Base-by-base conservation (phyloP, 23 tunicate species). In the Trididemnum nubilum region DNA sequence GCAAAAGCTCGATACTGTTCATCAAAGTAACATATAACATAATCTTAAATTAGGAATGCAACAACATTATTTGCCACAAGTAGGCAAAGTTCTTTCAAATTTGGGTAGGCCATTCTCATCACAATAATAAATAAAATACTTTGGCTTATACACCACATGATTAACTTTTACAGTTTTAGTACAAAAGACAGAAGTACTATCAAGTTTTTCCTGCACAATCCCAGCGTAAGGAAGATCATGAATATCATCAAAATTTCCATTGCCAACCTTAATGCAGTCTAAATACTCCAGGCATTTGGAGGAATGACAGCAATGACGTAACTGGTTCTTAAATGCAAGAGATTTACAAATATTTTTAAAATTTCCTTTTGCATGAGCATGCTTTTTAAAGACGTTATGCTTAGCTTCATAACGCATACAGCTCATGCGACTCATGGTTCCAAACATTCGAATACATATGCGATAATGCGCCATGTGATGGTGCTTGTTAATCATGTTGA, bases 331-430 rank as follows among this genome's bases (percentile, higher is more conserved):
- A 12, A 64, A 28, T 64, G 71, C 71, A 24, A 64, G 71, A 24
- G 30, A 64, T 25, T 44, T 44, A 15, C 54, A 44, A 7, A 44
- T 44, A 4, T 76, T 76, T 50, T 76, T 76, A 76, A 76, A 76
- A 40, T 76, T 76, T 7, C 81, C 40, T 40, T 44, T 76, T 29
- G 33, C 65, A 51, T 76, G 81, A 7, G 65, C 65, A 76, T 76
- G 81, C 36, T 51, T 76, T 54, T 76, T 76, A n/a, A 76, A 76
- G 4, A 36, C 35, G 49, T 76, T 76, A 34, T 76, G 81, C 33
- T 51, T 76, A 2, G 81, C 81, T 51, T 76, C 81, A 76, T 76
- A 76, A 1, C 81, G 81, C 81, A 76, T 76, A 36, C 81, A 50
- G 2, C 64, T 36, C 81, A 76, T 76, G 65, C 31, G 64, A 21